These are phyloP conservation scores for Caenorhabditis japonica DNA, from an alignment of 2,888 invertebrate genomes.

Conservation along the genomic window DNA sequence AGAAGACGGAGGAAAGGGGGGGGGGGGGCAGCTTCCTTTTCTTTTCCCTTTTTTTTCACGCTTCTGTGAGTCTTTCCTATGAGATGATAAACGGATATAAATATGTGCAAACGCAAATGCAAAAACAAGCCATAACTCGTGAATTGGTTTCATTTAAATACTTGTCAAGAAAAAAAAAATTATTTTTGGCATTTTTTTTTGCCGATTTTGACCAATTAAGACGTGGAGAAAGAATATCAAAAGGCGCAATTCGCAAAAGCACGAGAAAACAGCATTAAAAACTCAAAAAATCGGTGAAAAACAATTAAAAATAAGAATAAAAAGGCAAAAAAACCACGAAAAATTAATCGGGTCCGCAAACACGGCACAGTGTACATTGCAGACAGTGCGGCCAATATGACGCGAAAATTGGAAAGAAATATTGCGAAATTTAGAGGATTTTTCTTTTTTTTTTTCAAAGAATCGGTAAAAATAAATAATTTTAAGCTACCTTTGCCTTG, in stretches of 20 bases:
- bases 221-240: background rate
- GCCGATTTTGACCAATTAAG: background rate
- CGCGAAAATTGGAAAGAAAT: conserved; percentile 11
- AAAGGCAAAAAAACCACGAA: background rate
- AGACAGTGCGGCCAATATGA: conserved; percentile 10
- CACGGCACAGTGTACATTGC: conserved; percentile 17
- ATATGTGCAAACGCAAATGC: no score
- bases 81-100: no score
- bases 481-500: no score
- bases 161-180: no score
- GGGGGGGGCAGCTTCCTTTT: conserved; percentile 21
- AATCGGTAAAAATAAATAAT: no score
- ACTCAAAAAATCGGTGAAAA: no score
- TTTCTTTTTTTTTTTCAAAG: no score
- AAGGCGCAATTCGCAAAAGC: no score
- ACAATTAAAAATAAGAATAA: background rate
- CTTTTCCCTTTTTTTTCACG: conserved; percentile 7
- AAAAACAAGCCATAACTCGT: no score
- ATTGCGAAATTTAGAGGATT: no score
- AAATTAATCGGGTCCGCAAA: conserved; percentile 9
- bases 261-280: no score
- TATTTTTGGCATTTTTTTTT: background rate
- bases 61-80: conserved; percentile 11
- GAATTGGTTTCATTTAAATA: conserved; percentile 17
- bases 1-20: conserved; percentile 12